Evolutionary conservation across 2,888 invertebrate species (phyloP).

Genomic region (Aproaerema taeniolella): DNA sequence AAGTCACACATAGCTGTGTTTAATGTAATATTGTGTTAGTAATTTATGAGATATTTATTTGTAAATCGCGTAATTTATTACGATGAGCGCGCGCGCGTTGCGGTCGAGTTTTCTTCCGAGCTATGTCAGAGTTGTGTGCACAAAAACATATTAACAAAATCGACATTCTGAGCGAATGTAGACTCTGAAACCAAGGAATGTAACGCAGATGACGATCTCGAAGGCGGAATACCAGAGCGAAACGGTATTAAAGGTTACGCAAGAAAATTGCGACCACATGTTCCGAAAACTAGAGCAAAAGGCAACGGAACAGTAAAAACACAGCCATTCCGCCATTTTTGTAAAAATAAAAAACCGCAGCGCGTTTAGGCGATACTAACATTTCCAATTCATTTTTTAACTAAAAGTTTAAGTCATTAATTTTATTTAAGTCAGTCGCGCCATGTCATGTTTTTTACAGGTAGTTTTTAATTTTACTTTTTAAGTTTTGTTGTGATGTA

Average conservation of each 20-base stretch:
- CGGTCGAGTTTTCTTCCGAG: constrained; percentile 58
- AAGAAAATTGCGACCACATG: constrained; percentile 22
- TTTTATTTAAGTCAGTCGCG: constrained; percentile 64
- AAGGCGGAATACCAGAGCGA: constrained; percentile 33
- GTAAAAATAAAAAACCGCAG: constrained; percentile 18
- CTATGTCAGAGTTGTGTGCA: constrained; percentile 73
- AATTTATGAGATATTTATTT: constrained; percentile 57
- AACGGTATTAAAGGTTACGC: constrained; percentile 13
- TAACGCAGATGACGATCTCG: constrained; percentile 18
- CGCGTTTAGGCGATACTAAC: constrained; percentile 40
- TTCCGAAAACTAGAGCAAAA: constrained; percentile 11
- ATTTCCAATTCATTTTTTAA: constrained; percentile 34
- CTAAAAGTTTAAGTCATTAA: constrained; percentile 49
- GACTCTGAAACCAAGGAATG: constrained; percentile 40
- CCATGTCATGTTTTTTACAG: constrained; percentile 50
- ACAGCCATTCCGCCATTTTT: not conserved
- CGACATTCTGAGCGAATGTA: constrained; percentile 62
- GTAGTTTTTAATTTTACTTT: constrained; percentile 36
- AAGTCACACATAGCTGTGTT: constrained; percentile 49
- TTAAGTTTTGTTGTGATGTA: constrained; percentile 37
- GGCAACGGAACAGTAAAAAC: constrained; percentile 1
- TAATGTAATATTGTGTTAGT: constrained; percentile 36
- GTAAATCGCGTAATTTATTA: constrained; percentile 56
- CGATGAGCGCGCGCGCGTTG: constrained; percentile 45
- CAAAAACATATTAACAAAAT: constrained; percentile 65